phyloP scores from a whole-genome alignment of 2,797 vertebrate genomes.

The Megaceryle alcyon region DNA sequence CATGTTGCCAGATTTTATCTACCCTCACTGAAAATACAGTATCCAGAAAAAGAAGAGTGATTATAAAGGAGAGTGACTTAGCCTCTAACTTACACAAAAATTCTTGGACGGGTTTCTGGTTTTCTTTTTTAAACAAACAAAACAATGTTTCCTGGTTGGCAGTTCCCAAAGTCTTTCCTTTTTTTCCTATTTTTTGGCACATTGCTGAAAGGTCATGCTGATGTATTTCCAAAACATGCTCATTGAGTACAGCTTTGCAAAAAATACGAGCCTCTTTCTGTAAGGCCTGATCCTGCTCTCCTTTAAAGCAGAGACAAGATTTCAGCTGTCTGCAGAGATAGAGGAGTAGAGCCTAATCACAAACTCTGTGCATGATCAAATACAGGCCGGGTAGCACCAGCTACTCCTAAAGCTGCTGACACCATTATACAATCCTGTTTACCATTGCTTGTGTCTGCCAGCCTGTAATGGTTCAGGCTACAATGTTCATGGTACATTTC shows the following conservation, averaged over 20 bases:
- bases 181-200: slow-evolving; percentile 70
- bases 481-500: not conserved
- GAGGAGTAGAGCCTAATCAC: not conserved
- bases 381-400: not conserved
- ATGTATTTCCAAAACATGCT: slow-evolving; percentile 67
- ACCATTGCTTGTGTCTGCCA: slow-evolving; percentile 2
- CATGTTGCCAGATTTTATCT: slow-evolving; percentile 71
- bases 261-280: slow-evolving; percentile 54
- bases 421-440: slow-evolving; percentile 12
- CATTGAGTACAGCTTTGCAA: slow-evolving; percentile 57
- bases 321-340: not conserved
- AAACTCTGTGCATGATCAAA: not conserved
- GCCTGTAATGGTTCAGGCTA: not conserved
- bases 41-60: slow-evolving; percentile 69
- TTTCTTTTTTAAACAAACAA: slow-evolving; percentile 78
- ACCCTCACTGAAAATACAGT: slow-evolving; percentile 69
- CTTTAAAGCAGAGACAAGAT: slow-evolving; percentile 32
- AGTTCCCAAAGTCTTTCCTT: slow-evolving; percentile 70
- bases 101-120: slow-evolving; percentile 66
- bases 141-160: slow-evolving; percentile 75
- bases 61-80: slow-evolving; percentile 72
- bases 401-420: slow-evolving; percentile 23
- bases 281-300: slow-evolving; percentile 8
- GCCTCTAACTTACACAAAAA: slow-evolving; percentile 74
- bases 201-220: slow-evolving; percentile 52